Evolutionary conservation across 1,140 invertebrate genomes (phyloP), one percentile per base, ranked within the genome.

Genomic region (Tetragonula clypearis): DNA sequence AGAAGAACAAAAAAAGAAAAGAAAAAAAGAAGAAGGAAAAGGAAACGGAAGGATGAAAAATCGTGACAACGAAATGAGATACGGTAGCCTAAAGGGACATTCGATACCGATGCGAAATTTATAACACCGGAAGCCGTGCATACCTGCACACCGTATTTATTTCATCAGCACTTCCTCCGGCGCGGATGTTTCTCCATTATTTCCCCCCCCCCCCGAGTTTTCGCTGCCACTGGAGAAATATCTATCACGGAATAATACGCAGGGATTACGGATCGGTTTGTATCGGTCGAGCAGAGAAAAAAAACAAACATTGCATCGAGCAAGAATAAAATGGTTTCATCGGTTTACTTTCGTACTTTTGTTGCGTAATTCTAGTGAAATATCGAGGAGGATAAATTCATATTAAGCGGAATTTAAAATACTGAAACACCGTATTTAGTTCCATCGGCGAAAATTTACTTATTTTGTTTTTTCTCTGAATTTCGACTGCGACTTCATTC

Each of bases 221-320:
- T n/a, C 26, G 26, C 66, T 9, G n/a, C 35, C n/a, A 1, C 60
- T n/a, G 14, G 49, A 62, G 26, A 35, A 73, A 82, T 30, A 30
- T 14, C 19, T 55, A 41, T 56, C 71, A 35, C n/a, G 12, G 14
- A 23, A 30, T 69, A 26, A n/a, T 35, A 56, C 21, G 35, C 23
- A 35, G 19, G 41, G 81, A 84, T 84, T 79, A 82, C 69, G 82
- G 75, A 68, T 87, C 30, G 30, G 82, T 88, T 90, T 88, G 60
- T 90, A 68, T 30, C n/a, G 41, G 12, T n/a, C 41, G 12, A 23
- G 6, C 21, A 49, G 9, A 49, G 21, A 41, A 11, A 71, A 11
- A 23, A 30, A 17, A 58, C 2, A 30, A 41, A 69, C 21, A 68
- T 35, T 21, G 19, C 66, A 66, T 19, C n/a, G 30, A 66, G 26